Evolutionary conservation across 2,888 invertebrate species (phyloP).

Genomic region (Ceriagrion tenellum): DNA sequence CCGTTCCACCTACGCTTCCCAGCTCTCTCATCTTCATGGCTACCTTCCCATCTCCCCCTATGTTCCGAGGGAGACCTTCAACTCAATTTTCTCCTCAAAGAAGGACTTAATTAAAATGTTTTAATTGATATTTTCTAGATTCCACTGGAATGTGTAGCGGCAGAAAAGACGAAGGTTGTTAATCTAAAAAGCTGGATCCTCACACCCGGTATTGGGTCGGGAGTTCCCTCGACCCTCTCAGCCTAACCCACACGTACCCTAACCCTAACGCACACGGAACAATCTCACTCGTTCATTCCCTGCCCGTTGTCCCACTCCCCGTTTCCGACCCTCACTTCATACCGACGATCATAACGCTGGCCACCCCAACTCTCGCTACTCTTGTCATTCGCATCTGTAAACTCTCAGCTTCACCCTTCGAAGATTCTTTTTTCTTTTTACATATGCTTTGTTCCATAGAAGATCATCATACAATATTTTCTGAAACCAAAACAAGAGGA

Average conservation of each 20-base stretch:
- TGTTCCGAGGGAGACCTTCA: slow-evolving; percentile 2
- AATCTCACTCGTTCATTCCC: no score
- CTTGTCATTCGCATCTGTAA: background rate
- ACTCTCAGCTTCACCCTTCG: background rate
- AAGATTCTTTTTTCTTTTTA: background rate
- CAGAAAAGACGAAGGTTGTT: background rate
- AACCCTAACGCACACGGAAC: no score
- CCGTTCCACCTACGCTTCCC: background rate
- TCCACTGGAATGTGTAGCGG: background rate
- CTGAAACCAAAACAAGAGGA: no score
- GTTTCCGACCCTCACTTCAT: background rate
- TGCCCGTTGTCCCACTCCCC: background rate
- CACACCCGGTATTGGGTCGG: background rate
- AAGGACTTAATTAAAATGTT: slow-evolving; percentile 64
- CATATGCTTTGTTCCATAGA: no score
- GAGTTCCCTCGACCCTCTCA: background rate
- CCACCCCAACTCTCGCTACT: background rate
- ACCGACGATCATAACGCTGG: background rate
- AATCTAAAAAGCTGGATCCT: slow-evolving; percentile 37
- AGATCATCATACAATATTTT: no score
- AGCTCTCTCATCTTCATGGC: background rate
- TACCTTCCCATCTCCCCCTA: background rate
- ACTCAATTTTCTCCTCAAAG: slow-evolving; percentile 61
- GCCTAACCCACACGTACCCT: background rate
- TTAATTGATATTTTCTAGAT: slow-evolving; percentile 61